Percentiles rank a stretch among this genome's conserved stretches.
These are phyloP conservation scores for Penaeus indicus DNA, from an alignment of 1,140 invertebrate genomes.

Conservation along the genomic window DNA sequence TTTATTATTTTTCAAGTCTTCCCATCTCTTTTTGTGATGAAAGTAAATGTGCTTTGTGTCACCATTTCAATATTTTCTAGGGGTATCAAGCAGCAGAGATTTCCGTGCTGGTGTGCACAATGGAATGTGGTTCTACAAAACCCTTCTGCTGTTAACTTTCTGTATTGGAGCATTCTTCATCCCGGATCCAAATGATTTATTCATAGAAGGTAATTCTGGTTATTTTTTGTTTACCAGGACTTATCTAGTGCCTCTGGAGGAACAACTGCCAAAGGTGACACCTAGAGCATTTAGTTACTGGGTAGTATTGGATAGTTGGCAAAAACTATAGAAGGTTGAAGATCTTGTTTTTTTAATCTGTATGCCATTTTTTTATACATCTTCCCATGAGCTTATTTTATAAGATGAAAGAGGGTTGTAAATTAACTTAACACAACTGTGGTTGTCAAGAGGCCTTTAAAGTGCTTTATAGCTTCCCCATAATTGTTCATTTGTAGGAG, in stretches of 20 bases:
- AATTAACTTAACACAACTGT: too few species aligned
- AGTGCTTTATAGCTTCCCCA: too few species aligned
- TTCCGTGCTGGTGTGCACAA: slow-evolving; percentile 71
- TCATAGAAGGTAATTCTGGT: slow-evolving; percentile 62
- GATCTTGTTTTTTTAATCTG: too few species aligned
- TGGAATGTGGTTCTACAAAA: slow-evolving; percentile 70
- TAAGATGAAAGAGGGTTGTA: too few species aligned
- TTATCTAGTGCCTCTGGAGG: not conserved
- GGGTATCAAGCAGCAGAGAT: slow-evolving; percentile 70
- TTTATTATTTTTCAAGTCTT: not conserved
- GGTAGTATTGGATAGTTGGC: too few species aligned
- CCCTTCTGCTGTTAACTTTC: slow-evolving; percentile 67
- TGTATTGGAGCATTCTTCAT: slow-evolving; percentile 68
- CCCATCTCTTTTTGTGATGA: not conserved
- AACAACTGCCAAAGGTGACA: not conserved
- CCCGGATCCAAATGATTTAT: slow-evolving; percentile 66
- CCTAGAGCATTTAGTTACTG: too few species aligned
- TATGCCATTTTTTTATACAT: too few species aligned
- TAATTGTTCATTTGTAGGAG: too few species aligned
- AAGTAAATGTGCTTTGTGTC: not conserved
- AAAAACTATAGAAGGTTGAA: too few species aligned
- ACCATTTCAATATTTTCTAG: slow-evolving; percentile 38
- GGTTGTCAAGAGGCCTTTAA: too few species aligned
- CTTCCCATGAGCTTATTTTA: too few species aligned
- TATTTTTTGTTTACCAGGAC: not conserved